Evolutionary conservation across 2,888 invertebrate genomes (phyloP).

Genomic region (Acleris cristana): DNA sequence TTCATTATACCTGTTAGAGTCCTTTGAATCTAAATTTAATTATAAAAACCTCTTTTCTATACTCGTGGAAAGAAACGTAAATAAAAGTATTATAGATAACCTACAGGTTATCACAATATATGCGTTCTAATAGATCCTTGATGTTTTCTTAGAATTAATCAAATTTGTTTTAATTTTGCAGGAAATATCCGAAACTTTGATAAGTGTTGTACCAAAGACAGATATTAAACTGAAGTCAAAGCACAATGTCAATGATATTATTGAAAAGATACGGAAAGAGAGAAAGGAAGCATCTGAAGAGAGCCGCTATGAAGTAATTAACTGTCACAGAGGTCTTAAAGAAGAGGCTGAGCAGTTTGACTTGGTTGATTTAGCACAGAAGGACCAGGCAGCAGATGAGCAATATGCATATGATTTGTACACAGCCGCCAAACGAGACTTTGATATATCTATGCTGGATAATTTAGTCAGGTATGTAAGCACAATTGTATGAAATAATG

Average conservation of each 20-base stretch:
- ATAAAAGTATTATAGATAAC: background rate
- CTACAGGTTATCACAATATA: too few species aligned
- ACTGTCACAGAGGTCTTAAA: constrained; percentile 68
- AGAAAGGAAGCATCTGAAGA: constrained; percentile 61
- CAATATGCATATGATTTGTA: constrained; percentile 77
- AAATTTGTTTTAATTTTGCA: constrained; percentile 45
- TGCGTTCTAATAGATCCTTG: too few species aligned
- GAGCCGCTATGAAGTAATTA: constrained; percentile 73
- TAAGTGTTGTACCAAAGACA: constrained; percentile 61
- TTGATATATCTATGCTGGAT: constrained; percentile 74
- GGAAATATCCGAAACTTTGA: constrained; percentile 62
- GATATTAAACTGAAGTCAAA: constrained; percentile 59
- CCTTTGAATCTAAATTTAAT: background rate
- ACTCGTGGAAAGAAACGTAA: background rate
- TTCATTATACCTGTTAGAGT: background rate
- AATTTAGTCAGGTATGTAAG: constrained; percentile 65
- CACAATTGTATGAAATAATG: background rate
- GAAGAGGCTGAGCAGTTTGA: constrained; percentile 52
- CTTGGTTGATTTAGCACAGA: constrained; percentile 65
- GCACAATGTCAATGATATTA: constrained; percentile 63
- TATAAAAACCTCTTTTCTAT: background rate
- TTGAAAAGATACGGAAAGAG: constrained; percentile 71
- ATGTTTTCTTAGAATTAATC: background rate
- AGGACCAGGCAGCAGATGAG: constrained; percentile 54
- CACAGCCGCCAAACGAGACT: constrained; percentile 65